Percentiles rank a stretch among this genome's conserved stretches.
phyloP scores from a whole-genome alignment of 2,888 invertebrate genomes.

The Tachystola acroxantha region DNA sequence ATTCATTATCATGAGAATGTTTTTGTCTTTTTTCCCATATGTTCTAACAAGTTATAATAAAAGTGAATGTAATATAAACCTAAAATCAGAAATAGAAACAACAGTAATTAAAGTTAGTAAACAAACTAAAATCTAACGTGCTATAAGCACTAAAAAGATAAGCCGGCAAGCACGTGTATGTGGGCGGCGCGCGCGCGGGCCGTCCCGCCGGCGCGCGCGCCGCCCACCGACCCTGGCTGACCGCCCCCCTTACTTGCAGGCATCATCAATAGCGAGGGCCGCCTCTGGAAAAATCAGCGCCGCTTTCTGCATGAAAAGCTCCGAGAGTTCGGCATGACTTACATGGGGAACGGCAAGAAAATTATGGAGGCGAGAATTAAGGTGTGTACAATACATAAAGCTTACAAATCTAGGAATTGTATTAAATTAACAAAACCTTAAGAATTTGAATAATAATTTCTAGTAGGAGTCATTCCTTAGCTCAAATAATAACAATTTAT shows the following conservation, averaged over 20 bases:
- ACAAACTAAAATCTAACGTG: no score
- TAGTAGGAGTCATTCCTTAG: no score
- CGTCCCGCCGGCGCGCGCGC: constrained; percentile 33
- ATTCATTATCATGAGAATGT: no score
- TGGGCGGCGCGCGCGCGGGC: constrained; percentile 43
- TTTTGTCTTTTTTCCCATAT: no score
- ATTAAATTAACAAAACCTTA: no score
- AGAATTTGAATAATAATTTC: no score
- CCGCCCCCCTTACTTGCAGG: constrained; percentile 75
- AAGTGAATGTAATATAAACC: no score
- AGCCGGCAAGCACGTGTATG: constrained; percentile 16
- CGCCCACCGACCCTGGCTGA: constrained; percentile 39
- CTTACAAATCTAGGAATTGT: no score
- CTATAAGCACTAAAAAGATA: not conserved
- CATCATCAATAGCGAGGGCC: constrained; percentile 92
- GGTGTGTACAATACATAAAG: constrained; percentile 81
- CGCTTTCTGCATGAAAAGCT: constrained; percentile 92
- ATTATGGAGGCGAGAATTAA: constrained; percentile 91
- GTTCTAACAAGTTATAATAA: no score
- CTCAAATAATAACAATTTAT: no score
- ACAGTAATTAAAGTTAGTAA: no score
- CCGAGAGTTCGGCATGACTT: constrained; percentile 92
- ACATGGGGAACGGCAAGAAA: constrained; percentile 87
- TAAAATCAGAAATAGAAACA: no score
- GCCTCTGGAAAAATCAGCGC: constrained; percentile 93